Evolutionary conservation across 2,797 vertebrate species (phyloP), one percentile per base, ranked within the genome.

Genomic region (Pteropus rufus): DNA sequence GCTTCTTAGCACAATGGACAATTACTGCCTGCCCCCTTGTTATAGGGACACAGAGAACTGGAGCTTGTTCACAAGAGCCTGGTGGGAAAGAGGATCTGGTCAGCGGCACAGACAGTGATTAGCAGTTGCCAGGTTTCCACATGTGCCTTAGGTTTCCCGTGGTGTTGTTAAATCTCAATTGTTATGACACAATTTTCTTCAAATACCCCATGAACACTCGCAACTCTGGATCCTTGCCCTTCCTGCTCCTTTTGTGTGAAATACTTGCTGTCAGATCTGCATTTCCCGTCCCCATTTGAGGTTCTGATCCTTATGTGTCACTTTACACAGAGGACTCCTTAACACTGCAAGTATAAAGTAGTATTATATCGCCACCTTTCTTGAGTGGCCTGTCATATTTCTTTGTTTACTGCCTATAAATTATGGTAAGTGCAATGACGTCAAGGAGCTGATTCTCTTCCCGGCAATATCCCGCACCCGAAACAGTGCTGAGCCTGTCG

Each of bases 71-170:
- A 34, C 11, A 16, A 77, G 44, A 36, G 36, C 36, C 36, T 72
- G 19, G 29, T 11, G 0, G 1, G 9, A 62, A 11, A 2, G 4
- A 18, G 1, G 41, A 26, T 11, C 64, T 41, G 3, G 56, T 15
- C 46, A 11, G 21, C 56, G 34, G 62, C 16, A 0, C 4, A 6
- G 4, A 58, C 2, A 0, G 1, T 1, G 8, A 29, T 1, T 34
- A 21, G 8, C 54, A 29, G 54, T 15, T 0, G 0, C 49, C 54
- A 19, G 19, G 36, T 36, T 19, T 46, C 85, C 60, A 67, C n/a
- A 36, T 0, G 18, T 18, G 18, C 56, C 62, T 31, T 31, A 31
- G 8, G 21, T 5, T 58, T 8, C 69, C 49, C 44, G 2, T 9
- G 23, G n/a, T 67, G 69, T 49, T 14, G 1, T 56, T 64, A 56